A percentile compares a stretch with the other conserved stretches of the same genome.
phyloP scores from a whole-genome alignment of 2,888 invertebrate species.

The Tinea trinotella region DNA sequence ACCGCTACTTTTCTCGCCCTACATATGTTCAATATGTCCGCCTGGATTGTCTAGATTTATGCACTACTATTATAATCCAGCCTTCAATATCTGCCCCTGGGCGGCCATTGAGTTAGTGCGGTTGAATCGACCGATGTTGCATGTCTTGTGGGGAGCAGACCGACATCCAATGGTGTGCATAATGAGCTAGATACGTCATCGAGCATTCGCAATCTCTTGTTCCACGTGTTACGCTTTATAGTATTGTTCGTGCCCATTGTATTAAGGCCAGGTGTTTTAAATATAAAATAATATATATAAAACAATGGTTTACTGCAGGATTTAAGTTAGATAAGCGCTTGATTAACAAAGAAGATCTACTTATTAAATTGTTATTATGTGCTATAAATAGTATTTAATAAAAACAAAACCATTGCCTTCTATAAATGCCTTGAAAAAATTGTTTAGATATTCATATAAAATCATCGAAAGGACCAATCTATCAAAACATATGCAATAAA shows the following conservation, averaged over 20 bases:
- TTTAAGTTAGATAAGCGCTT: too few species aligned
- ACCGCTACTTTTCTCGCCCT: slow-evolving; percentile 21
- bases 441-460: too few species aligned
- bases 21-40: slow-evolving; percentile 19
- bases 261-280: slow-evolving; percentile 3
- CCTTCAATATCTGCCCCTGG: slow-evolving; percentile 30
- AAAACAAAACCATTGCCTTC: too few species aligned
- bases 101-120: slow-evolving; percentile 31
- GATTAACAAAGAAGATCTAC: too few species aligned
- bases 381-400: too few species aligned
- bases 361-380: too few species aligned
- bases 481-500: too few species aligned
- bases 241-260: slow-evolving; percentile 3
- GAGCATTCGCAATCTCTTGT: slow-evolving; percentile 9
- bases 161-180: slow-evolving; percentile 15
- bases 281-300: not conserved
- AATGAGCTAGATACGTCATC: slow-evolving; percentile 18
- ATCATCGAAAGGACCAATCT: too few species aligned
- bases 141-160: slow-evolving; percentile 15
- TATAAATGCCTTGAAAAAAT: too few species aligned
- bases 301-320: too few species aligned
- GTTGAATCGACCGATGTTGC: slow-evolving; percentile 17
- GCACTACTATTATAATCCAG: slow-evolving; percentile 19
- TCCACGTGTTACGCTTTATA: slow-evolving; percentile 8
- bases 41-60: slow-evolving; percentile 19